phyloP scores from a whole-genome alignment of 2,113 vertebrate species.

The Polyodon spathula region DNA sequence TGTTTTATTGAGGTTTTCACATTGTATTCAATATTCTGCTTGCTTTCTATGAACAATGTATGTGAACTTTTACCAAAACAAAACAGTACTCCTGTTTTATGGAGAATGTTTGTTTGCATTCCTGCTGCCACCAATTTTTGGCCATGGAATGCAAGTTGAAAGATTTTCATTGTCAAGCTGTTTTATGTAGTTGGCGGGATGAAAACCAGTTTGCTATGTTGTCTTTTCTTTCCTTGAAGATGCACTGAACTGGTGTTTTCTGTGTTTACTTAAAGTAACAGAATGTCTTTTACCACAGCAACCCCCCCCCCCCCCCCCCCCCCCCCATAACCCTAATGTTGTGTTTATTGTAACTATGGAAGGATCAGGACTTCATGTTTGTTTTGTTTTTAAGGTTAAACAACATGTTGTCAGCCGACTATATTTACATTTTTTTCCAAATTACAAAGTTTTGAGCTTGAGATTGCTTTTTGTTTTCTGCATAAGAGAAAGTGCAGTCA shows the following conservation, averaged over 20 bases:
- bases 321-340: slow-evolving; percentile 20
- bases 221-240: slow-evolving; percentile 26
- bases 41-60: too few relatives aligned
- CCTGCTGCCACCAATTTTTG: slow-evolving; percentile 39
- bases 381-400: too few relatives aligned
- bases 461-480: not conserved
- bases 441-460: not conserved
- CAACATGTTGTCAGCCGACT: too few relatives aligned
- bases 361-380: not conserved
- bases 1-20: too few relatives aligned
- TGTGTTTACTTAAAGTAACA: slow-evolving; percentile 41
- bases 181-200: slow-evolving; percentile 25
- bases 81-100: not conserved
- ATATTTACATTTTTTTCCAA: not conserved
- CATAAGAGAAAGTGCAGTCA: not conserved
- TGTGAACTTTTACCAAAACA: too few relatives aligned
- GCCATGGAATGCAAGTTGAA: slow-evolving; percentile 23
- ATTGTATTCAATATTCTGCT: too few relatives aligned
- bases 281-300: slow-evolving; percentile 34
- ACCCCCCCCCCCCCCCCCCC: too few relatives aligned
- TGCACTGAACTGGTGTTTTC: slow-evolving; percentile 28
- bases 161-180: slow-evolving; percentile 25
- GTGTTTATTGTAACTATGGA: slow-evolving; percentile 13
- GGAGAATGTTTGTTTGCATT: slow-evolving; percentile 49
- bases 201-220: slow-evolving; percentile 23